Evolutionary conservation across 2,797 vertebrate species (phyloP).

Genomic region (Loriculus beryllinus): DNA sequence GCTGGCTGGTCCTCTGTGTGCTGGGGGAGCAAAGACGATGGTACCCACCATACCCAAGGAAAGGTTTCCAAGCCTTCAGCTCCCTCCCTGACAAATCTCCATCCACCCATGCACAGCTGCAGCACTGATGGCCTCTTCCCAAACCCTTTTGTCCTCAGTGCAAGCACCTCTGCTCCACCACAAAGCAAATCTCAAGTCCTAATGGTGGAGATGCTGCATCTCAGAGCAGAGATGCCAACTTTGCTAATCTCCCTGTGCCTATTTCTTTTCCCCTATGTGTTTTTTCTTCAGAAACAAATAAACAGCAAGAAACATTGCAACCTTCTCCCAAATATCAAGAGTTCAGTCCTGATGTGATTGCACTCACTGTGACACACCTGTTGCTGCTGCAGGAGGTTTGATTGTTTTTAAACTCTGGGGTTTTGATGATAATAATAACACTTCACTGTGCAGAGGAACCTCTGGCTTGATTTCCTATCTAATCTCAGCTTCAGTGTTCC

Average conservation of each 20-base stretch:
- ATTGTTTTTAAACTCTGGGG: constrained; percentile 52
- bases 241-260: background rate
- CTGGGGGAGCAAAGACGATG: background rate
- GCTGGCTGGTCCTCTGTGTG: fast-evolving
- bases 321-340: background rate
- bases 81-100: background rate
- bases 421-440: constrained; percentile 57
- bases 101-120: background rate
- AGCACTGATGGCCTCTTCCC: background rate
- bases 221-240: background rate
- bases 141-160: fast-evolving
- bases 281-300: background rate
- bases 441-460: background rate
- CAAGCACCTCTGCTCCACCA: fast-evolving
- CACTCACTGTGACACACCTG: fast-evolving
- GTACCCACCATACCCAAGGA: background rate
- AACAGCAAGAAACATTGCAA: background rate
- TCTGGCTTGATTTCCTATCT: constrained; percentile 36
- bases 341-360: background rate
- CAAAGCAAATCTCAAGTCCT: fast-evolving
- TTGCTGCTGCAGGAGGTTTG: background rate
- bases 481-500: background rate
- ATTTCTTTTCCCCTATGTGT: fast-evolving
- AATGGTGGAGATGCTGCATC: background rate
- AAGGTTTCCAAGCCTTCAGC: background rate